Conservation (phyloP, 2,888 invertebrate genomes). For the Meta bourneti region DNA sequence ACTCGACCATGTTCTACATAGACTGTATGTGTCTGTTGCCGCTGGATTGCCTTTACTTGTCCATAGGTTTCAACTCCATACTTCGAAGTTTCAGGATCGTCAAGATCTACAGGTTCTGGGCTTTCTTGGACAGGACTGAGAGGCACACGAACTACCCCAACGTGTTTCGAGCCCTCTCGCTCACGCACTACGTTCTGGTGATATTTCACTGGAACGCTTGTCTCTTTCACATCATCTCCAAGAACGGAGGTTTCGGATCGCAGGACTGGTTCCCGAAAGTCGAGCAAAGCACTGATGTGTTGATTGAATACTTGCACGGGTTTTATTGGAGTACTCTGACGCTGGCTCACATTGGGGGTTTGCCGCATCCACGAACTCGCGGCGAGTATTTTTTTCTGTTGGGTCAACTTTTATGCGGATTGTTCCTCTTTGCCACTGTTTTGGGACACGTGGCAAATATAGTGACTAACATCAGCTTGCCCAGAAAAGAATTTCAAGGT, state of each 20-base stretch:
- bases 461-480: constrained; percentile 97
- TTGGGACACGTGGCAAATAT: constrained; percentile 99
- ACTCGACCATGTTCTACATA: constrained; percentile 98
- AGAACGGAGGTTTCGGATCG: constrained; percentile 95
- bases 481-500: constrained; percentile 98
- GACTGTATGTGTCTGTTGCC: constrained; percentile 98
- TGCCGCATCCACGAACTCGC: constrained; percentile 94
- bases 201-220: constrained; percentile 99
- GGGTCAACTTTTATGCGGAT: constrained; percentile 94
- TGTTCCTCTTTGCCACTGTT: constrained; percentile 96
- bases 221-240: constrained; percentile 97
- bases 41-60: constrained; percentile 97
- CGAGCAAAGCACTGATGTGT: constrained; percentile 85
- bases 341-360: constrained; percentile 95
- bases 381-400: constrained; percentile 97
- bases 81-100: constrained; percentile 96
- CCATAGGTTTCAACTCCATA: constrained; percentile 96
- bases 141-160: constrained; percentile 99
- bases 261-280: constrained; percentile 85
- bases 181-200: constrained; percentile 85
- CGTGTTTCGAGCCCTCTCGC: constrained; percentile 86
- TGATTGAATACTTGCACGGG: constrained; percentile 97
- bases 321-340: constrained; percentile 99
- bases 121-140: constrained; percentile 98
- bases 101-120: constrained; percentile 98